Evolutionary conservation across 2,797 vertebrate species (phyloP), one percentile per base, ranked within the genome.

Genomic region (Typhlichthys eigenmanni): DNA sequence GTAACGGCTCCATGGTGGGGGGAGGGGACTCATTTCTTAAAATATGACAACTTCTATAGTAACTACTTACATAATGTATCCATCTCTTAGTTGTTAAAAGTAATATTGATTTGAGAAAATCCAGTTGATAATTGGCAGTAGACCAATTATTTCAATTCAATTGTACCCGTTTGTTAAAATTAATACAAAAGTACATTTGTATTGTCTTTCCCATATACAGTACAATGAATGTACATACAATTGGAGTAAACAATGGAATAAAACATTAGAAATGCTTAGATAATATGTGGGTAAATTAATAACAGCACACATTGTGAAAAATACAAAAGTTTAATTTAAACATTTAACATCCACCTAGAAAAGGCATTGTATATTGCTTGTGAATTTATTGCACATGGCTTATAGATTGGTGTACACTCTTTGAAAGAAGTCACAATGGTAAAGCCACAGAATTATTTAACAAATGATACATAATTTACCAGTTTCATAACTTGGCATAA

Each of bases 281-380:
- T 32, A 2, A 17, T 6, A 9, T 29, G 10, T 17, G 2, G 8
- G 43, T 55, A 49, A 61, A 56, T 59, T 51, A 34, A 75, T 47
- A 70, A 72, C 2, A 13, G 50, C 24, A 62, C 58, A 82, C 58
- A 72, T 89, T 86, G 60, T 80, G 80, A 87, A 91, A 92, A 90
- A 87, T 90, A 92, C 13, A 92, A 91, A 91, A 89, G 66, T 89
- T 88, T 82, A 72, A 88, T 92, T 88, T 88, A 88, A 84, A 86
- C 77, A 87, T 74, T 8, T 34, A 65, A 75, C 65, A 63, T 46
- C 73, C 55, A 70, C 24, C 24, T 29, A 29, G 24, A 62, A 81
- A 47, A 51, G 49, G 49, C 69, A 60, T 66, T 24, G 57, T 83
- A 87, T 78, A 85, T 82, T 83, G 54, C 74, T 81, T 69, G 77